A percentile compares a stretch with the other conserved stretches of the same genome.
Conservation (phyloP, 2,113 vertebrate genomes). For the Oenanthe oenanthe region DNA sequence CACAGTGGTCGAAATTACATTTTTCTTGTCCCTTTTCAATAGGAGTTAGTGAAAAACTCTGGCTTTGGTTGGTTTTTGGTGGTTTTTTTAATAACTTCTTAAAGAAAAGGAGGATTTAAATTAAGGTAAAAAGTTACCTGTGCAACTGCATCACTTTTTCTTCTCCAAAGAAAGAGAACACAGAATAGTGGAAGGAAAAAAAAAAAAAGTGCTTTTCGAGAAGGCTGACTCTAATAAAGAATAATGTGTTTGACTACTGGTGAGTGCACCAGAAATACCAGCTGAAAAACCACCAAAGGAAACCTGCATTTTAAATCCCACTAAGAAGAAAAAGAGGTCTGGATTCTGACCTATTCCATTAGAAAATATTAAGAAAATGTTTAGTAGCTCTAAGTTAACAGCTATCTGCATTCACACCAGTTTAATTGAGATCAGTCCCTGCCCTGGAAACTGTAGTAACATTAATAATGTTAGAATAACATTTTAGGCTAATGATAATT, state of each 20-base stretch:
- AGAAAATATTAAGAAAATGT: neutral
- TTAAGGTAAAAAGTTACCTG: neutral
- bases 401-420: neutral
- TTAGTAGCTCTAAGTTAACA: neutral
- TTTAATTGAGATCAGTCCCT: neutral
- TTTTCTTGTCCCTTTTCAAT: neutral
- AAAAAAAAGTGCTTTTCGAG: neutral
- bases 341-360: neutral
- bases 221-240: neutral
- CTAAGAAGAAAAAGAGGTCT: neutral
- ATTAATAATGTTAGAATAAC: slow-evolving; percentile 7
- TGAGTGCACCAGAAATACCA: neutral
- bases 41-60: neutral
- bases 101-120: neutral
- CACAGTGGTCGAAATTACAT: rapidly evolving
- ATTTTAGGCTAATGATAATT: slow-evolving; percentile 28
- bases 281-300: neutral
- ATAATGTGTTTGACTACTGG: neutral
- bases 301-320: neutral
- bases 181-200: neutral
- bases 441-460: neutral
- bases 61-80: neutral
- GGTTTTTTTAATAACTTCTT: neutral
- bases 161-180: neutral
- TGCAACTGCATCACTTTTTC: neutral